Conservation (phyloP, 1,140 invertebrate genomes). For the Leptopilina clavipes region DNA sequence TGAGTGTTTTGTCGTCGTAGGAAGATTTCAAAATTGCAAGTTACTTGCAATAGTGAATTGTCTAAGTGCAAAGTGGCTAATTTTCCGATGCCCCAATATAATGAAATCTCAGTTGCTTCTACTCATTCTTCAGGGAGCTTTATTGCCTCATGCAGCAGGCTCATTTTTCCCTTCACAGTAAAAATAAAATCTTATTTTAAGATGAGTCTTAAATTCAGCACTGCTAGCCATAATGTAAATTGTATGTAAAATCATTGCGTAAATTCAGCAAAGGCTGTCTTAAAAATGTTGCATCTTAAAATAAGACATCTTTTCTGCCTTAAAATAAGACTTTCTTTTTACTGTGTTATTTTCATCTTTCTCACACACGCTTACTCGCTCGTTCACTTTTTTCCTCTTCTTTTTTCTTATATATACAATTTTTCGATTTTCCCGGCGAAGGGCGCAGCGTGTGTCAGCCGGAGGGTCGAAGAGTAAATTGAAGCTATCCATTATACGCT, state of each 20-base stretch:
- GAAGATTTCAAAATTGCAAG: constrained; percentile 17
- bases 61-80: constrained; percentile 22
- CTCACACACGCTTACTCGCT: too few relatives aligned
- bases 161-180: not conserved
- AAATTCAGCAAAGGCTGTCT: too few relatives aligned
- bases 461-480: constrained; percentile 58
- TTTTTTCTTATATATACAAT: constrained; percentile 39
- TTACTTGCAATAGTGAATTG: not conserved
- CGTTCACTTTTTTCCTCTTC: not conserved
- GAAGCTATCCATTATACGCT: constrained; percentile 63
- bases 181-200: too few relatives aligned
- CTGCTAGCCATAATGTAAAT: too few relatives aligned
- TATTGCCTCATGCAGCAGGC: constrained; percentile 17
- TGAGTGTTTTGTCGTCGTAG: not conserved
- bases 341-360: not conserved
- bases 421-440: constrained; percentile 53
- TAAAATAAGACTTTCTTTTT: too few relatives aligned
- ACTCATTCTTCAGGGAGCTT: constrained; percentile 23
- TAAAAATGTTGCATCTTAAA: too few relatives aligned
- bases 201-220: too few relatives aligned
- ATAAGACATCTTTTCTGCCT: too few relatives aligned
- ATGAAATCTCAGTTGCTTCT: constrained; percentile 46
- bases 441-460: constrained; percentile 40
- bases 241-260: too few relatives aligned
- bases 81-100: constrained; percentile 43